Base-by-base conservation (phyloP, 92 coral and sea anemone genomes). In the Phenganax subtilis region DNA sequence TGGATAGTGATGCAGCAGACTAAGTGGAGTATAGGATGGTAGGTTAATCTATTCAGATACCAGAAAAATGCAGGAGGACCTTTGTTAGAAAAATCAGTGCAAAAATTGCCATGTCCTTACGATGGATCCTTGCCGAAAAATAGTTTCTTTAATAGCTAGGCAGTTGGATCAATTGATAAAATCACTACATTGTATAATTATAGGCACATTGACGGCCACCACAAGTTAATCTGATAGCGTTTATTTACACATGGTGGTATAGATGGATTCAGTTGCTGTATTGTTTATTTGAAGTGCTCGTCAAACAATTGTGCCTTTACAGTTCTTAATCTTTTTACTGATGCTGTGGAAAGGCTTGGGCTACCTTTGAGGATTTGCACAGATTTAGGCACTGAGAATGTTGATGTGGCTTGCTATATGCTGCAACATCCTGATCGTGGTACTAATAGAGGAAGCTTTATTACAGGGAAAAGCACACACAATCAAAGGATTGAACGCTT, bases 171-270 rank as follows among this genome's bases (percentile, higher is more conserved):
- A 59, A 59, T 12, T 15, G 12, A 5, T 59, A 27, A 61, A 61
- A 61, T 61, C 10, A 25, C 47, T 37, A 37, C 47, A 37, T 5
- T 25, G 2, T 7, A 64, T 0, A 44, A 51, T 83, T 57, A 53
- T 82, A 85, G 87, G 84, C 87, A 85, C 72, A 70, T 79, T 55
- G 84, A 85, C 68, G 84, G 87, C 6, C 87, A 84, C 55, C 87
- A 68, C 30, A 84, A 84, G 52, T 69, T 77, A 27, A 70, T 85
- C 51, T 75, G 85, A 62, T 85, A 84, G 87, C 79, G 72, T 25
- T 67, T 85, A 57, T 80, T 85, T 15, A 85, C 72, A 11, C 87
- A 85, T 75, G 87, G 87, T 17, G 87, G 76, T 54, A 84, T 76
- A 47, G 86, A 75, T 57, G 86, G 86, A 53, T 84, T 84, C 71